Evolutionary conservation across 1,140 invertebrate species (phyloP), one percentile per base, ranked within the genome.

Genomic region (Drosophila persimilis): DNA sequence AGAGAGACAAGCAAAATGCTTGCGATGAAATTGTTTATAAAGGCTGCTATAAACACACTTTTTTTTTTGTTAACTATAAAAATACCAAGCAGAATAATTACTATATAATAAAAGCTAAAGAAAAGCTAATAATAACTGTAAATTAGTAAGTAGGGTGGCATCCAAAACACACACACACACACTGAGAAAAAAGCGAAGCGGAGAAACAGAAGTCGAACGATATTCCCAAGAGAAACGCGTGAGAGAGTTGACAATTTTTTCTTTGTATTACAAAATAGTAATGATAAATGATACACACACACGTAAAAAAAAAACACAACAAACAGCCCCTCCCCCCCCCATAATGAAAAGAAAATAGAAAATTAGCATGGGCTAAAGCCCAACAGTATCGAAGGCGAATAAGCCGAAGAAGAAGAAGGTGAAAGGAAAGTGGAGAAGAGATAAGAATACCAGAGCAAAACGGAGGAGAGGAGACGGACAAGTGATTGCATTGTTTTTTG

Each of bases 11-110:
- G 43, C 11, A 44, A n/a, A 45, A 56, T 44, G 64, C 54, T 51
- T 53, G 54, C 55, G 53, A 35, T 4, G 22, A 45, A 73, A 46
- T 80, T 85, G 80, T 85, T 85, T 81, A 81, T 77, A 74, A 85
- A 85, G 77, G 80, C 81, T 85, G 80, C 76, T 85, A 73, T 80
- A 77, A 73, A 78, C 53, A 67, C 50, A 71, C 41, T 78, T 80
- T 81, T 78, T 78, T 83, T 84, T 84, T 84, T 84, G 71, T 84
- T 84, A 86, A 80, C 64, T 80, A 74, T 80, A 86, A 59, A 77
- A 77, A 56, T 58, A 73, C 67, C 65, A 72, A 81, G 57, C 74
- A 81, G 58, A 74, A 88, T 79, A 79, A 71, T 83, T 77, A 71
- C 83, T 73, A 72, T 73, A 76, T 56, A 64, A 70, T 44, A 81